Base-by-base conservation (phyloP, 2,888 invertebrate genomes). In the Lysandra bellargus region DNA sequence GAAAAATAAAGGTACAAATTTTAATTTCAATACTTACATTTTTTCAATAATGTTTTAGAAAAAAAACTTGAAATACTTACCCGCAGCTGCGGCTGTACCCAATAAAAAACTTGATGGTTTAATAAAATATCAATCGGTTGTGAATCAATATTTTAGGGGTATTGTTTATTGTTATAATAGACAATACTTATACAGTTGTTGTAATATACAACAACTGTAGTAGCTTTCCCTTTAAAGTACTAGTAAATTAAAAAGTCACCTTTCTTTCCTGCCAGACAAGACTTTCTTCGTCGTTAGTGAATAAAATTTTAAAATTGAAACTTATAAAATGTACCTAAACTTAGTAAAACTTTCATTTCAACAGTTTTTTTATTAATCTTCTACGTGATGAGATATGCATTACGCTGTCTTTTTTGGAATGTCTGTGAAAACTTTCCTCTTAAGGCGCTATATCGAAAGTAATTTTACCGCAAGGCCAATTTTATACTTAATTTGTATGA, bases 101-200 rank as follows among this genome's bases (percentile, higher is more conserved):
- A 9, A 69, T 33, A 72, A 17, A 4, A 61, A 23, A 6, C 60
- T 5, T 9, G n/a, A 9, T 61, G 61, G 23, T 64, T 30, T 30
- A 64, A 30, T 64, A 12, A 23, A 30, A 33, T 57, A 57, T 53
- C 9, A 30, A 57, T 76, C 57, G 76, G 76, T 76, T 76, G 76
- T 76, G 76, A 57, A 37, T 17, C n/a, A 30, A 53, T 30, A 53
- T n/a, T 9, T 49, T 57, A 76, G 2, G 57, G 3, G 14, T 33
- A 12, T 7, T n/a, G 12, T 9, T 12, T 75, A 12, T 57, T 17
- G 40, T 73, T 72, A 60, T 5, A 60, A 7, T 61, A 23, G 6
- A 7, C 61, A 61, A 61, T 5, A 61, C 23, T 61, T 49, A 44
- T 9, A 44, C 2, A 9, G 49, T 49, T 49, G 49, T 49, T 49